These are phyloP conservation scores for Vanessa tameamea DNA, from an alignment of 1,140 invertebrate species.

Conservation along the genomic window DNA sequence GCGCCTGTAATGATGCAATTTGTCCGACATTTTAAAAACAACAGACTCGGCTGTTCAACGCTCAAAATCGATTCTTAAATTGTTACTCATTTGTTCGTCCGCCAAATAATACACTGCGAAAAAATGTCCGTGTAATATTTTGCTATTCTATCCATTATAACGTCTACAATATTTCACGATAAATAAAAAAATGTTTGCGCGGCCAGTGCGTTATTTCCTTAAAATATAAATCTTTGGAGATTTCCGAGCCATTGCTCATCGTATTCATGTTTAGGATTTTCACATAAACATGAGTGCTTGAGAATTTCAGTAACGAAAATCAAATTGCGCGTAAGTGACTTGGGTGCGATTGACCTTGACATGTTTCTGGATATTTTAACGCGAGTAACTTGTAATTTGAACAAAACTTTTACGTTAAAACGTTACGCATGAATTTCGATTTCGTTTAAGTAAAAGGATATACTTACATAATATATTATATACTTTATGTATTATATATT, in stretches of 20 bases:
- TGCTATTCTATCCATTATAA: neutral
- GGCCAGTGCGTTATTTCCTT: neutral
- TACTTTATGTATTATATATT: too few relatives aligned
- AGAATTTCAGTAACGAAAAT: neutral
- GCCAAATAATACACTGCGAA: too few relatives aligned
- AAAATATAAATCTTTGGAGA: neutral
- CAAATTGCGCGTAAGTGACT: slow-evolving; percentile 10
- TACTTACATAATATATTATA: neutral
- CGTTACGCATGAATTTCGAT: neutral
- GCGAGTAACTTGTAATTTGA: neutral
- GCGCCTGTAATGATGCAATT: too few relatives aligned
- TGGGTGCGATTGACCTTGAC: neutral
- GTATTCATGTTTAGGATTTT: slow-evolving; percentile 3
- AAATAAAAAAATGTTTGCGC: neutral
- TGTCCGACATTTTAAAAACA: too few relatives aligned
- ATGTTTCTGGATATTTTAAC: neutral
- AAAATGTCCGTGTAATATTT: neutral
- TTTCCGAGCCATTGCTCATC: slow-evolving; percentile 7
- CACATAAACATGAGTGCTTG: neutral
- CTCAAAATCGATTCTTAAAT: too few relatives aligned
- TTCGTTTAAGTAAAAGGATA: neutral
- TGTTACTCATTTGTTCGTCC: too few relatives aligned
- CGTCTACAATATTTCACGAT: neutral
- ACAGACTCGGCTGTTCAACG: too few relatives aligned
- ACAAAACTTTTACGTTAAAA: too few relatives aligned